These are phyloP conservation scores for Drosophila funebris DNA, from an alignment of 1,140 invertebrate species.

Conservation along the genomic window DNA sequence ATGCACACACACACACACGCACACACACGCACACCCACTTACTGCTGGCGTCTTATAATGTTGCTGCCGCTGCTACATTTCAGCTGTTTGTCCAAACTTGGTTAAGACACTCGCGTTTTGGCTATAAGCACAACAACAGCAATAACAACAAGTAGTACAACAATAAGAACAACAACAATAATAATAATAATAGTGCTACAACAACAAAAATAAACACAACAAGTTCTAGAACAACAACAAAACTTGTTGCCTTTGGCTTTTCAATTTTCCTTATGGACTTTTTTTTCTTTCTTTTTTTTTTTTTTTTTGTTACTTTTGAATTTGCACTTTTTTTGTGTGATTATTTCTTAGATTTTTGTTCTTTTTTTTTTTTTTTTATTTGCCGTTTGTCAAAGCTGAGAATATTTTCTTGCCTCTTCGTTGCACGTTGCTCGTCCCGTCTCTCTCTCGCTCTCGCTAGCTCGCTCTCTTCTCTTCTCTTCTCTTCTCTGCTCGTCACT, in stretches of 20 bases:
- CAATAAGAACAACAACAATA: conserved; percentile 59
- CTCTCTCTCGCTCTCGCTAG: not conserved
- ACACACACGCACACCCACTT: conserved; percentile 4
- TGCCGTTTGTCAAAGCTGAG: conserved; percentile 19
- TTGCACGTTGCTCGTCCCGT: conserved; percentile 14
- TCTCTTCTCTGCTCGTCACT: conserved; percentile 8
- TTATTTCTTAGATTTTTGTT: not conserved
- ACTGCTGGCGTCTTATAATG: not conserved
- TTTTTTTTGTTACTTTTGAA: conserved; percentile 16
- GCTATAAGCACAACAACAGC: conserved; percentile 46
- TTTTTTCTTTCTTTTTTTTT: conserved; percentile 24
- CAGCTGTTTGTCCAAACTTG: conserved; percentile 65
- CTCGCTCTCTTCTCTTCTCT: conserved; percentile 4
- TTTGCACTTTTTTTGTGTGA: conserved; percentile 20
- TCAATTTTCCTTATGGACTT: conserved; percentile 32
- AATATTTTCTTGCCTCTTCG: conserved; percentile 33
- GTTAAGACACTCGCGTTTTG: conserved; percentile 58
- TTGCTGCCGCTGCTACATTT: conserved; percentile 10
- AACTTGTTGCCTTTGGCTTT: conserved; percentile 55
- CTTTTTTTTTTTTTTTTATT: conserved; percentile 10
- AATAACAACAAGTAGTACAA: no score
- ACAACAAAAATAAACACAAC: conserved; percentile 53
- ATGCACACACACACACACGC: not conserved
- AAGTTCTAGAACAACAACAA: conserved; percentile 57
- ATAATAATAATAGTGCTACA: conserved; percentile 42